Evolutionary conservation across 2,113 vertebrate genomes (phyloP).

Genomic region (Upupa epops): DNA sequence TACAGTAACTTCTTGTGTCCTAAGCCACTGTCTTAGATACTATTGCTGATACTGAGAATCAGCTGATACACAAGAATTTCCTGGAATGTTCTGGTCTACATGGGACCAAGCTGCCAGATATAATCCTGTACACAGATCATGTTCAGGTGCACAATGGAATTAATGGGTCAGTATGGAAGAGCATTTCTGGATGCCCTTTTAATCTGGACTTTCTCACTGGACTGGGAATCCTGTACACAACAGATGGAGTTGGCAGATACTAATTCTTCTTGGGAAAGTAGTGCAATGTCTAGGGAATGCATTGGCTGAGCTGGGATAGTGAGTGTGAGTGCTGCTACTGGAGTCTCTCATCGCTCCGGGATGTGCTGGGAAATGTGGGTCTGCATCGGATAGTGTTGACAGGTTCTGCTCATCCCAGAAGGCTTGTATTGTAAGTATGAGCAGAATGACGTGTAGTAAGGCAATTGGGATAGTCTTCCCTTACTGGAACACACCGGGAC

Average conservation of each 20-base stretch:
- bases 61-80: background rate
- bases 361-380: background rate
- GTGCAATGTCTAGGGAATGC: background rate
- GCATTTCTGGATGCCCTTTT: constrained; percentile 26
- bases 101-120: background rate
- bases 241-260: constrained; percentile 4
- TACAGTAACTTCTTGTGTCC: background rate
- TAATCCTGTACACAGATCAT: background rate
- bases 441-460: background rate
- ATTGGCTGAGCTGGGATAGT: background rate
- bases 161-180: background rate
- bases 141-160: background rate
- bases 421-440: background rate
- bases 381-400: background rate
- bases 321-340: background rate
- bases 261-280: background rate
- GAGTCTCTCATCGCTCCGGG: background rate
- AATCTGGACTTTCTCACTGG: background rate
- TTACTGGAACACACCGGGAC: background rate
- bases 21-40: background rate
- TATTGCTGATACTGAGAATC: background rate
- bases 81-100: background rate
- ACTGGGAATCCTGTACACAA: constrained; percentile 1
- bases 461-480: background rate
- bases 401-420: background rate